Conservation (phyloP, 2,797 vertebrate genomes). For the Enteromius afrohamiltoni region DNA sequence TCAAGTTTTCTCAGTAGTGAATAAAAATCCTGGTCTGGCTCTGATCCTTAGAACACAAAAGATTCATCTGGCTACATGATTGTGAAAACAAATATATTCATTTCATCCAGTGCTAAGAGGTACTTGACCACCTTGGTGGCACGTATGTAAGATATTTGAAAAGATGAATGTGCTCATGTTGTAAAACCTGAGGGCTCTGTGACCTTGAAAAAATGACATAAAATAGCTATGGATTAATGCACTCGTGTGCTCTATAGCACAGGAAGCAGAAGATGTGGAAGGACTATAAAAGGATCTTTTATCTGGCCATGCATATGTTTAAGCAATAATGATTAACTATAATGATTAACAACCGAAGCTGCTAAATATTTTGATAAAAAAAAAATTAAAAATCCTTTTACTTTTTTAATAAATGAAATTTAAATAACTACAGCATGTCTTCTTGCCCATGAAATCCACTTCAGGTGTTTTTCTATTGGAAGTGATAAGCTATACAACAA, state of each 20-base stretch:
- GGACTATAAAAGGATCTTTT: background rate
- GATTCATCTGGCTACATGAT: constrained; percentile 29
- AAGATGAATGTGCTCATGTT: constrained; percentile 21
- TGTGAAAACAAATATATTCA: constrained; percentile 43
- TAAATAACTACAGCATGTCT: background rate
- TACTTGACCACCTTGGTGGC: background rate
- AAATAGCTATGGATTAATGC: constrained; percentile 16
- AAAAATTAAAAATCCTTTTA: background rate
- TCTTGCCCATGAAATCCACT: too few species aligned
- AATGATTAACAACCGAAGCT: background rate
- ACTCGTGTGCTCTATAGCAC: background rate
- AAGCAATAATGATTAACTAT: background rate
- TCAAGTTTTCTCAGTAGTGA: constrained; percentile 59
- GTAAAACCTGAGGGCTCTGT: background rate
- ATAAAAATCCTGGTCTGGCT: constrained; percentile 27
- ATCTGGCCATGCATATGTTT: background rate
- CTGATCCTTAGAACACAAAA: constrained; percentile 26
- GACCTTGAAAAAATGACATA: constrained; percentile 26
- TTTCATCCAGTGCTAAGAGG: constrained; percentile 39
- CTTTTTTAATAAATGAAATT: background rate
- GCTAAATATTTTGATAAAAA: background rate
- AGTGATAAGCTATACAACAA: too few species aligned
- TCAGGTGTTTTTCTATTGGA: background rate
- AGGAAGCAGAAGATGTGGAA: constrained; percentile 1
- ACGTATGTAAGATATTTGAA: constrained; percentile 21